Percentiles rank a stretch among this genome's conserved stretches.
Evolutionary conservation across 2,888 invertebrate species (phyloP).

Genomic region (Tethea ocularis): DNA sequence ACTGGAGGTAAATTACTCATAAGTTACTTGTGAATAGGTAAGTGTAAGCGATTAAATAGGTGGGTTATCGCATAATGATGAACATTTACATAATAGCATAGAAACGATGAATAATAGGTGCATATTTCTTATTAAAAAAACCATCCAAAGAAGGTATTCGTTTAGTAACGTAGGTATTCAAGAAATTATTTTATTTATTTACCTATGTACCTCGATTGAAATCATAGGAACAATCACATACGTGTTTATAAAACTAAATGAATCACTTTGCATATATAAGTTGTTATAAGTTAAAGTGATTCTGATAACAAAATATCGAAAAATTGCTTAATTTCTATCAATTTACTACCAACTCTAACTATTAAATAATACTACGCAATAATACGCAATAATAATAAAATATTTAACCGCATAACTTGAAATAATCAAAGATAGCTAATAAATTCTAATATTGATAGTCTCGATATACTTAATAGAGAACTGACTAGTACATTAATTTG

Average conservation of each 20-base stretch:
- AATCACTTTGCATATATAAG: no score
- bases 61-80: not conserved
- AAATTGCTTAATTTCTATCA: not conserved
- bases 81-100: not conserved
- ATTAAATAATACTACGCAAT: not conserved
- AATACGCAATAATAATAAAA: conserved; percentile 4
- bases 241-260: not conserved
- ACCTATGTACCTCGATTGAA: no score
- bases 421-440: conserved; percentile 4
- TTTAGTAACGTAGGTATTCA: no score
- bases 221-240: no score
- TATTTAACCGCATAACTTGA: conserved; percentile 1
- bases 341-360: not conserved
- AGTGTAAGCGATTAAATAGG: not conserved
- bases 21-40: conserved; percentile 20
- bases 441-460: not conserved
- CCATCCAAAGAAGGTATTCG: not conserved
- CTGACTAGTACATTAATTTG: conserved; percentile 4
- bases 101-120: no score
- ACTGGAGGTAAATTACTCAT: conserved; percentile 16
- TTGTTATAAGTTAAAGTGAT: no score
- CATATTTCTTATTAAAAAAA: no score
- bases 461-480: not conserved
- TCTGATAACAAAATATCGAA: not conserved
- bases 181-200: no score